Evolutionary conservation across 2,888 invertebrate species (phyloP), one percentile per base, ranked within the genome.

Genomic region (Yponomeuta sedellus): DNA sequence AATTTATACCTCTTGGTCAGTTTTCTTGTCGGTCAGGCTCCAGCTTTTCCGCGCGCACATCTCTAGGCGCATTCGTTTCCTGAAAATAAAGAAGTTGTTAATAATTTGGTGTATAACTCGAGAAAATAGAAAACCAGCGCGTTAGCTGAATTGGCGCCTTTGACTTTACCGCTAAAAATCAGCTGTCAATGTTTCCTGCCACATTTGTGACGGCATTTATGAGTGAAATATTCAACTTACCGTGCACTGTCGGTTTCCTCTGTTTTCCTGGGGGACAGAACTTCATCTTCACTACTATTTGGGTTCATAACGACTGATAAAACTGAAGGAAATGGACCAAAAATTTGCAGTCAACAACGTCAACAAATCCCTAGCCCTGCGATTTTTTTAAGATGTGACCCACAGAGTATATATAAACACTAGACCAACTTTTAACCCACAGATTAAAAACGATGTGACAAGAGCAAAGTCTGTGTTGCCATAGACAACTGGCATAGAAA

Each of bases 81-180:
- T 91, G 71, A 75, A 77, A 68, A 75, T 12, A 10, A 1, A 44
- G 1, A 1, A 59, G 10, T 12, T 20, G 10, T 40, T 6, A 10
- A 25, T n/a, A 22, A n/a, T 59, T 52, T 19, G 25, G 25, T 28
- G 40, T 19, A 64, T 19, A 61, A 39, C 39, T 40, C 11, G 11
- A 11, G 40, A 4, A 63, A 19, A 11, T 52, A 40, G n/a, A 11
- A 20, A 19, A 6, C 20, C 5, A 12, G 12, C 22, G 44, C 40
- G 44, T 1, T 11, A 69, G 34, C 34, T 66, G 66, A 64, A 64
- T 87, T 88, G 77, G 80, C 87, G 87, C 86, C 86, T 78, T 88
- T 78, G 74, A 86, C 84, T 89, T 88, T 90, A 81, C 82, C 89
- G 90, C 88, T 77, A 69, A 72, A 75, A 82, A 90, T 89, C 89